phyloP scores from a whole-genome alignment of 2,113 vertebrate genomes.

The Cyanoderma ruficeps region DNA sequence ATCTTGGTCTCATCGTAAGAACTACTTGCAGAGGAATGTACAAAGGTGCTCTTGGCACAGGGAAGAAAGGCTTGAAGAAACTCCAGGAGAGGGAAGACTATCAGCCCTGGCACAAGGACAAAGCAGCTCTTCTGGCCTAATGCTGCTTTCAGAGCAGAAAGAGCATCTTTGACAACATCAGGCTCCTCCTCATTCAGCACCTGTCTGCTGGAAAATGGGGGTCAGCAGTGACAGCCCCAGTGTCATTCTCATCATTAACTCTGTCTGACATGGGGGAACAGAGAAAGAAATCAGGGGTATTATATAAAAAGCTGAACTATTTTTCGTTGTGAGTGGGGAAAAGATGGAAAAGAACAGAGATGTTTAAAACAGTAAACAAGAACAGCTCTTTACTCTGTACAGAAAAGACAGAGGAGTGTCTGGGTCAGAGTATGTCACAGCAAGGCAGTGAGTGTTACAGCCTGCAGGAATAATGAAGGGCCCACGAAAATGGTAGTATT shows the following conservation, averaged over 20 bases:
- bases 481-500: background rate
- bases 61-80: background rate
- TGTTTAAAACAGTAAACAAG: background rate
- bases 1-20: background rate
- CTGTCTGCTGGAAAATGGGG: background rate
- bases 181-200: background rate
- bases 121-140: background rate
- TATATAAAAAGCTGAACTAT: background rate
- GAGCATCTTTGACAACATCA: background rate
- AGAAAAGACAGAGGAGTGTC: background rate
- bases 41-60: background rate
- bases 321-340: background rate
- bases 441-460: background rate
- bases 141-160: background rate
- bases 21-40: background rate
- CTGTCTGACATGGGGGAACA: rapidly evolving
- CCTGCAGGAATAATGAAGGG: background rate
- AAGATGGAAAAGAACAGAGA: background rate
- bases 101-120: background rate
- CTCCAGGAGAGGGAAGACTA: background rate
- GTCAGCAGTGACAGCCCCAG: background rate
- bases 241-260: background rate
- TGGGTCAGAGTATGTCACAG: background rate
- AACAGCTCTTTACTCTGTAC: background rate
- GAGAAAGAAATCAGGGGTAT: background rate